Percentiles rank a stretch among this genome's conserved stretches.
phyloP scores from a whole-genome alignment of 2,113 vertebrate species.

The Urocitellus parryii region DNA sequence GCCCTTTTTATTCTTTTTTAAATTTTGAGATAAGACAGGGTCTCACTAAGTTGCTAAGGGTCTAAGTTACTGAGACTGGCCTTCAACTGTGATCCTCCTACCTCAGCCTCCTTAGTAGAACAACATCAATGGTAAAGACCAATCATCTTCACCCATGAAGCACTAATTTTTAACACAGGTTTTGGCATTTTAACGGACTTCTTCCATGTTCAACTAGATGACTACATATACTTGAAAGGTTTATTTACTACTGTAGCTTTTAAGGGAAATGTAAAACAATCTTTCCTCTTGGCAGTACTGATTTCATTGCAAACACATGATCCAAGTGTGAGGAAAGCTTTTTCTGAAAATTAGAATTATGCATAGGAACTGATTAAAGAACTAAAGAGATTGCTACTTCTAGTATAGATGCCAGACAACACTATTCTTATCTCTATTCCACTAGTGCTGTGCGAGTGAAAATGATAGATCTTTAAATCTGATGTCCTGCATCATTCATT shows the following conservation, averaged over 20 bases:
- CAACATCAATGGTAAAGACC: background rate
- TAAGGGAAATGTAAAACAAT: constrained; percentile 76
- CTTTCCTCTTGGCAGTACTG: constrained; percentile 74
- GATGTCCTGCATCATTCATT: rapidly evolving
- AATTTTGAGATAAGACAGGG: too few species aligned
- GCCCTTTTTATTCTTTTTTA: too few species aligned
- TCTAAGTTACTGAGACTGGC: too few species aligned
- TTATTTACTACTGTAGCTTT: constrained; percentile 78
- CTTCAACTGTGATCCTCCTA: too few species aligned
- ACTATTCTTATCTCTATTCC: background rate
- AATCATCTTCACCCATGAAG: background rate
- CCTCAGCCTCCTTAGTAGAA: too few species aligned
- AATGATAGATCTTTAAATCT: background rate
- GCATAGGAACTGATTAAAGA: background rate
- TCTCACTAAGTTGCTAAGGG: too few species aligned
- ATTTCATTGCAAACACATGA: constrained; percentile 63
- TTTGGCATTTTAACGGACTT: constrained; percentile 66
- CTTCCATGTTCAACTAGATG: constrained; percentile 47
- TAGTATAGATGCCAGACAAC: background rate
- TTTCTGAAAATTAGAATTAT: background rate
- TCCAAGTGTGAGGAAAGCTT: constrained; percentile 27
- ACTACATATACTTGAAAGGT: constrained; percentile 49
- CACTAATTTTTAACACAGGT: background rate
- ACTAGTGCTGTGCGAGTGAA: rapidly evolving
- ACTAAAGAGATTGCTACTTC: too few species aligned